Percentiles rank a stretch among this genome's conserved stretches.
Evolutionary conservation across 2,888 invertebrate genomes (phyloP).

Genomic region (Dysmachus trigonus): DNA sequence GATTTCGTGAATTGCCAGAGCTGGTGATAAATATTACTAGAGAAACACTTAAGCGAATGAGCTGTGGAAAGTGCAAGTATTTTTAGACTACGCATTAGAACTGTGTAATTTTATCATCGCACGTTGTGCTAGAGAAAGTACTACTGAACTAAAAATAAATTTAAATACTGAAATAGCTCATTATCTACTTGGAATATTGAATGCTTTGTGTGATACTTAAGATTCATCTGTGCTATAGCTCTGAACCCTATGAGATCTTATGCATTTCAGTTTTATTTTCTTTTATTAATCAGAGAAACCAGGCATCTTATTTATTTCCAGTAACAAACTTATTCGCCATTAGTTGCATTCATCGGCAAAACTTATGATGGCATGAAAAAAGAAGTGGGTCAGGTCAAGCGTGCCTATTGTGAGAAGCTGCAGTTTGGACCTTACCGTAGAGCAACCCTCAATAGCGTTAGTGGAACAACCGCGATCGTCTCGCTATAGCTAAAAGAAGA

Average conservation of each 20-base stretch:
- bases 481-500: neutral
- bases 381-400: neutral
- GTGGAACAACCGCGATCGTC: neutral
- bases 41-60: neutral
- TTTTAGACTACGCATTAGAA: neutral
- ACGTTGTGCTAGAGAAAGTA: neutral
- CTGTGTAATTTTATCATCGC: neutral
- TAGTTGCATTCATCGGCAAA: neutral
- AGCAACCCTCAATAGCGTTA: neutral
- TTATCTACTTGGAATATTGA: neutral
- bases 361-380: neutral
- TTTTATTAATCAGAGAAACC: neutral
- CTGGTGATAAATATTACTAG: neutral
- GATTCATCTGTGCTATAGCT: neutral
- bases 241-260: too few species aligned
- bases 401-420: neutral
- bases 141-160: neutral
- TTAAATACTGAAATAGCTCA: neutral
- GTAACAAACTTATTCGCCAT: neutral
- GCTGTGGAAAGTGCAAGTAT: neutral
- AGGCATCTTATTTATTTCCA: neutral
- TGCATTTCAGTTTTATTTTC: neutral
- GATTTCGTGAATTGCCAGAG: neutral
- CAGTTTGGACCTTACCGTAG: neutral
- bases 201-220: neutral